phyloP scores from a whole-genome alignment of 2,797 vertebrate genomes.

The Cygnus olor region DNA sequence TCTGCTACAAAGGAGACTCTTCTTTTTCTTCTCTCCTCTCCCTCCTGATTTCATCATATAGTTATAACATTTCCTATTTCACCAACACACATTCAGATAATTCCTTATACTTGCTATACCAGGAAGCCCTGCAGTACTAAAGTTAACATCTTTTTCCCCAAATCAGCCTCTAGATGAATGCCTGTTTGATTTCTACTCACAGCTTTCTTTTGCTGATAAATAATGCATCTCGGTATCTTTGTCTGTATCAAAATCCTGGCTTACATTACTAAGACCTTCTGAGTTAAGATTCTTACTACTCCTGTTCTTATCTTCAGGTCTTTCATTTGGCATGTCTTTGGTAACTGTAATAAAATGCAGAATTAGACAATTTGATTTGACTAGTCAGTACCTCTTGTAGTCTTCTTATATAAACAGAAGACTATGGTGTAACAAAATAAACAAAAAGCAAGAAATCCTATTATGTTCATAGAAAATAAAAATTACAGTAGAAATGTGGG shows the following conservation, averaged over 20 bases:
- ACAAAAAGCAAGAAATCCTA: not conserved
- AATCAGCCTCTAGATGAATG: not conserved
- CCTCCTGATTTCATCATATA: not conserved
- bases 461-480: not conserved
- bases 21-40: not conserved
- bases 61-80: not conserved
- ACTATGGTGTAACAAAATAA: not conserved
- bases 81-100: not conserved
- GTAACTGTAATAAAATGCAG: not conserved
- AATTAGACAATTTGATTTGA: not conserved
- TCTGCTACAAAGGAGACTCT: not conserved
- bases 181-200: not conserved
- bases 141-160: not conserved
- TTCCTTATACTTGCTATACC: not conserved
- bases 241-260: not conserved
- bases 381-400: not conserved
- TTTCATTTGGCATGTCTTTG: not conserved
- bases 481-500: not conserved
- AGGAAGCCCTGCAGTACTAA: not conserved
- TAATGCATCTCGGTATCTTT: not conserved
- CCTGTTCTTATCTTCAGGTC: not conserved
- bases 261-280: not conserved
- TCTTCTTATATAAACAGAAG: not conserved
- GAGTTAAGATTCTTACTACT: not conserved
- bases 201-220: not conserved